phyloP scores from a whole-genome alignment of 2,888 invertebrate species.

The Lepidochrysops patricia region DNA sequence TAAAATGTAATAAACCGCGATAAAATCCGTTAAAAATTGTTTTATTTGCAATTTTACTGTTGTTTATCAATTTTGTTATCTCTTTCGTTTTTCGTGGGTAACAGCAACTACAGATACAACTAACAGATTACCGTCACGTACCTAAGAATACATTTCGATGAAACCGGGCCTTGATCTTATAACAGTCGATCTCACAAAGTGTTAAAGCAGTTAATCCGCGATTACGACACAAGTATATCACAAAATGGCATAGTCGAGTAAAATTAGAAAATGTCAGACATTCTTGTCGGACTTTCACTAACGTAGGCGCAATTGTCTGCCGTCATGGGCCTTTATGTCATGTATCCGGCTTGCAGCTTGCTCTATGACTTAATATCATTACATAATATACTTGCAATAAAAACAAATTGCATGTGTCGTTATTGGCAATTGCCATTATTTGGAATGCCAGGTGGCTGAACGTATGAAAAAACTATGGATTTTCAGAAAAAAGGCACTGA shows the following conservation, averaged over 20 bases:
- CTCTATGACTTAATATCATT: slow-evolving; percentile 40
- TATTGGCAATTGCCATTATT: background rate
- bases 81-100: too few species aligned
- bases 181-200: background rate
- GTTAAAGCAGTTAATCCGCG: background rate
- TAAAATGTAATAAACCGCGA: too few species aligned
- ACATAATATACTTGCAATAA: slow-evolving; percentile 28
- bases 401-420: background rate
- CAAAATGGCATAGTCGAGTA: slow-evolving; percentile 5
- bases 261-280: slow-evolving; percentile 10
- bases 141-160: too few species aligned
- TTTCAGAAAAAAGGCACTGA: too few species aligned
- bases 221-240: slow-evolving; percentile 4
- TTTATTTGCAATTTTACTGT: too few species aligned
- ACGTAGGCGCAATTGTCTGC: slow-evolving; percentile 40
- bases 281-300: slow-evolving; percentile 38
- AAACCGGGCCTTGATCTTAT: too few species aligned
- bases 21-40: too few species aligned
- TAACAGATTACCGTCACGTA: too few species aligned
- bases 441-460: too few species aligned
- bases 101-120: too few species aligned
- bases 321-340: slow-evolving; percentile 43
- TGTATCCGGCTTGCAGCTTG: slow-evolving; percentile 53
- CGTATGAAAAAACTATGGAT: too few species aligned
- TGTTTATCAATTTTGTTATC: too few species aligned